Conservation (phyloP, 2,888 invertebrate species). For the Cantharis rufa region DNA sequence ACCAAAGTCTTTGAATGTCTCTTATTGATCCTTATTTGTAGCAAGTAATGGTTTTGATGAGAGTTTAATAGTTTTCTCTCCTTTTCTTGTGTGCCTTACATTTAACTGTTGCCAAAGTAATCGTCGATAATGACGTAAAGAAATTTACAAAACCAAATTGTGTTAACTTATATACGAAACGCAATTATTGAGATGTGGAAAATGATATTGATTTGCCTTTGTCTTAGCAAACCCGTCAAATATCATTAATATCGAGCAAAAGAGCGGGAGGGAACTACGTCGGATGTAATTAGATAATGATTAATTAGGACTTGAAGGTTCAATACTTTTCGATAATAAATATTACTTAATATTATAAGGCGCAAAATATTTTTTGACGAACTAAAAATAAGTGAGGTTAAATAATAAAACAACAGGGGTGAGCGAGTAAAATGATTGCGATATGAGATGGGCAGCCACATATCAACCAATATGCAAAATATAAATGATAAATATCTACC, state of each 20-base stretch:
- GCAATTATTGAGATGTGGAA: slow-evolving; percentile 33
- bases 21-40: slow-evolving; percentile 32
- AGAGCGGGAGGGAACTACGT: slow-evolving; percentile 22
- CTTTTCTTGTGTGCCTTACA: slow-evolving; percentile 11
- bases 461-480: slow-evolving; percentile 39
- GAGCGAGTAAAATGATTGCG: background rate
- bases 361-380: background rate
- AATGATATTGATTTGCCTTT: slow-evolving; percentile 33
- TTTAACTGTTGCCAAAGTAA: slow-evolving; percentile 1
- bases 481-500: slow-evolving; percentile 39
- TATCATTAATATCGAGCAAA: slow-evolving; percentile 31
- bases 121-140: slow-evolving; percentile 19
- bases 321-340: slow-evolving; percentile 31
- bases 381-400: background rate
- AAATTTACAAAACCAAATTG: slow-evolving; percentile 23
- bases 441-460: slow-evolving; percentile 21
- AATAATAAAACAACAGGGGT: background rate
- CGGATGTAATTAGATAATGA: slow-evolving; percentile 34
- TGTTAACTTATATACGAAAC: slow-evolving; percentile 29
- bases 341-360: slow-evolving; percentile 18
- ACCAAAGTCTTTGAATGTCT: slow-evolving; percentile 32
- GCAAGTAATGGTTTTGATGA: slow-evolving; percentile 30
- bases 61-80: slow-evolving; percentile 18
- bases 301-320: slow-evolving; percentile 32
- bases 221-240: slow-evolving; percentile 31